Evolutionary conservation across 37 sponge, comb jelly and placozoan species (phyloP), one percentile per base, ranked within the genome.

Genomic region (Ephydatia muelleri): DNA sequence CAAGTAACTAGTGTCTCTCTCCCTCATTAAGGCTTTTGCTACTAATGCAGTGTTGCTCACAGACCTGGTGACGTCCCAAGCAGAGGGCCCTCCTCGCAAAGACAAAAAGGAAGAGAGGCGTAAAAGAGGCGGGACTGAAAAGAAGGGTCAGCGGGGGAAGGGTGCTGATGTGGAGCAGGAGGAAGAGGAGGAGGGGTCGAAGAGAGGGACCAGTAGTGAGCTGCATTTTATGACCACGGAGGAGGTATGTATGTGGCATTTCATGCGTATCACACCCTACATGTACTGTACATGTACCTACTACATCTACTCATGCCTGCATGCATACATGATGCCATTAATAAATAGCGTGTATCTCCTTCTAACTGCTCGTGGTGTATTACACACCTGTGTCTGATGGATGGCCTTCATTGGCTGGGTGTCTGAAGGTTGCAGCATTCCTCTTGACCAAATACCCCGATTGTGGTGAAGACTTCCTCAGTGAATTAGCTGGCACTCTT

Each of bases 161-260:
- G 14, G 21, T 11, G 12, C 21, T 28, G 72, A n/a, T 22, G 39
- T 3, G 22, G 35, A 39, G 73, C 14, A 75, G 38, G 85, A 67
- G 48, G 68, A 68, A 38, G 77, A 25, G 78, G 68, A 78, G 49
- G 70, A 28, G n/a, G 30, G 84, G 25, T 39, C 38, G 73, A 73
- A 35, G 33, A 73, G 13, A 73, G 32, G 35, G 22, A 36, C 3
- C 3, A 36, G 37, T 40, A 26, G 2, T 0, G 39, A 40, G 28
- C 67, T 84, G 22, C 68, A 34, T 0, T 84, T 84, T 31, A 74
- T 84, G 84, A 30, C 76, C 1, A 23, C 47, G 2, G 57, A 43
- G 30, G 73, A 57, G 57, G 57, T 57, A n/a, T n/a, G n/a, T n/a
- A n/a, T n/a, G n/a, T n/a, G n/a, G n/a, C n/a, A n/a, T n/a, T n/a